Evolutionary conservation across 2,888 invertebrate genomes (phyloP).

Genomic region (Argyresthia albistria): DNA sequence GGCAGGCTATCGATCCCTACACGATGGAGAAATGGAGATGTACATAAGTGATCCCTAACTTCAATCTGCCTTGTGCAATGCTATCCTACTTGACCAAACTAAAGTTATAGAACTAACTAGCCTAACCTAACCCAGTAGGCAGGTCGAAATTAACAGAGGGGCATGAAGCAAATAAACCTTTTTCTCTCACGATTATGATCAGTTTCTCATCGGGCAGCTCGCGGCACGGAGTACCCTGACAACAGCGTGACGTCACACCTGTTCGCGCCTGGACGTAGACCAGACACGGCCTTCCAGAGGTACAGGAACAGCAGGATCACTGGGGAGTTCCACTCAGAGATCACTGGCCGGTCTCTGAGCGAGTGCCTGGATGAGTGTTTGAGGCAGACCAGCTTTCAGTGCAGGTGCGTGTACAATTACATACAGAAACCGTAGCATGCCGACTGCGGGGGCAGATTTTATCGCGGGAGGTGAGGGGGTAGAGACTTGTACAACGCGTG

Average conservation of each 20-base stretch:
- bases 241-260: constrained; percentile 89
- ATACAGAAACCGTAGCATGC: too few relatives aligned
- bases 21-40: too few relatives aligned
- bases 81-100: too few relatives aligned
- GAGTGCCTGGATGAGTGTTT: constrained; percentile 93
- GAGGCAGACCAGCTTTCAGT: constrained; percentile 90
- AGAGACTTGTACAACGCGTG: too few relatives aligned
- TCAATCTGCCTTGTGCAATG: too few relatives aligned
- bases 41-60: too few relatives aligned
- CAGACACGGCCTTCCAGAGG: constrained; percentile 91
- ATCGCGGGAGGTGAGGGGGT: too few relatives aligned
- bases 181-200: constrained; percentile 62
- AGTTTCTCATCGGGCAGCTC: constrained; percentile 79
- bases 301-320: constrained; percentile 89
- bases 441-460: too few relatives aligned
- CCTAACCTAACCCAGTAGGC: too few relatives aligned
- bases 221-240: constrained; percentile 91
- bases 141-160: constrained; percentile 5
- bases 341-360: constrained; percentile 88
- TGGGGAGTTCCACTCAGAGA: constrained; percentile 91
- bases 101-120: too few relatives aligned
- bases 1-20: too few relatives aligned
- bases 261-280: constrained; percentile 84
- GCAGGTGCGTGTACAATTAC: constrained; percentile 77
- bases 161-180: constrained; percentile 51